Base-by-base conservation (phyloP, 2,888 invertebrate species). In the Lepidocyrtoides sp. region DNA sequence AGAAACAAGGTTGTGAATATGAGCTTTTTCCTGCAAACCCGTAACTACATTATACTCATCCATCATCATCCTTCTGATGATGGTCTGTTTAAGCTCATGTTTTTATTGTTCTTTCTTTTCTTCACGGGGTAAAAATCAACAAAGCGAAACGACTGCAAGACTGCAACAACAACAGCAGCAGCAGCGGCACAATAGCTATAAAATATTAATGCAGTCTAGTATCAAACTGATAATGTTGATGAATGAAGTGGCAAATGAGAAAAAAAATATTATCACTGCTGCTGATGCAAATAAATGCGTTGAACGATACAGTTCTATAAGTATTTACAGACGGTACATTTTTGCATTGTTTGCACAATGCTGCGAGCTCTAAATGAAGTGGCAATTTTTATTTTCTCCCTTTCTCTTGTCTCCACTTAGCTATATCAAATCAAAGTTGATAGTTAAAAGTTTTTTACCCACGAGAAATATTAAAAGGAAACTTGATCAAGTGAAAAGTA, bases 281-380 rank as follows among this genome's bases (percentile, higher is more conserved):
- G n/a, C 17, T 17, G 51, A 36, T 36, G 36, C 7, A 4, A 36
- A 4, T 36, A 36, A 36, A 36, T 36, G 36, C 36, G 36, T 7
- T 7, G 7, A 36, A 7, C 36, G 36, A 36, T 4, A 36, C 36
- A 36, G 36, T 36, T 36, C 7, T n/a, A n/a, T n/a, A n/a, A n/a
- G n/a, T n/a, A n/a, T n/a, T n/a, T n/a, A n/a, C n/a, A n/a, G n/a
- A 7, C 36, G 36, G 7, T 4, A 36, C 36, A 36, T 2, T 36
- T 36, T 36, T 36, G 36, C 36, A 48, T 14, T 48, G 44, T 48
- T 48, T 48, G 44, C 44, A 1, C 17, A 88, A 82, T 88, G 81
- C 69, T n/a, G 54, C 54, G 63, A 81, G 20, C 36, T 60, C 26
- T 75, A 88, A 88, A 88, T 88, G 88, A 88, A 88, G 88, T 88